Percentiles rank a stretch among this genome's conserved stretches.
These are phyloP conservation scores for Apodemia mormo DNA, from an alignment of 2,888 invertebrate species.

Conservation along the genomic window DNA sequence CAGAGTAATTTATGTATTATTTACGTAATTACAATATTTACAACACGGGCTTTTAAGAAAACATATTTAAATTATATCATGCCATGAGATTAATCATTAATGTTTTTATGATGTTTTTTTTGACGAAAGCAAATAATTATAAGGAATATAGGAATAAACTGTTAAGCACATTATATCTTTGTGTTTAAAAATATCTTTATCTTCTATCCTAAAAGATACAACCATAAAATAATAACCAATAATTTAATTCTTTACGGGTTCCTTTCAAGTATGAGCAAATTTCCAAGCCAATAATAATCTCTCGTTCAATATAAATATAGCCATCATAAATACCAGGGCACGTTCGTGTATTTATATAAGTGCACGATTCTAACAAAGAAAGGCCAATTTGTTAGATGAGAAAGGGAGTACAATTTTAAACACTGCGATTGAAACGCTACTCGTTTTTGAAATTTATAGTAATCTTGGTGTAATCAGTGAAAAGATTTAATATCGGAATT, in stretches of 20 bases:
- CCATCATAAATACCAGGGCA: constrained; percentile 42
- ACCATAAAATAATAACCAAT: constrained; percentile 1
- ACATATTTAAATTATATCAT: background rate
- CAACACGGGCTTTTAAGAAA: background rate
- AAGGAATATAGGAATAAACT: background rate
- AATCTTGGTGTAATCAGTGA: constrained; percentile 73
- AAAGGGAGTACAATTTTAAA: constrained; percentile 78
- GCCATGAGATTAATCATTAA: background rate
- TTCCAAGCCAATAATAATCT: constrained; percentile 17
- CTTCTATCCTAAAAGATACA: background rate
- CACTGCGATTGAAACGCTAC: constrained; percentile 68
- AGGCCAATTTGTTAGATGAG: constrained; percentile 74
- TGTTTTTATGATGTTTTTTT: background rate
- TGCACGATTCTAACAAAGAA: constrained; percentile 68
- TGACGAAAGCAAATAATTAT: background rate
- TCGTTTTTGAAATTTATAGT: constrained; percentile 77
- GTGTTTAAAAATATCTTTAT: background rate
- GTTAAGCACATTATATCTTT: too few species aligned
- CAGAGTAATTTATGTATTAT: constrained; percentile 1
- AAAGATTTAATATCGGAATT: constrained; percentile 70
- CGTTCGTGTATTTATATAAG: constrained; percentile 45
- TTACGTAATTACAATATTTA: background rate
- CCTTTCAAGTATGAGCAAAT: constrained; percentile 14
- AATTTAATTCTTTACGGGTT: background rate
- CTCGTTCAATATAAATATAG: constrained; percentile 36